Base-by-base conservation (phyloP, 2,888 invertebrate species). In the Electrophaes corylata region DNA sequence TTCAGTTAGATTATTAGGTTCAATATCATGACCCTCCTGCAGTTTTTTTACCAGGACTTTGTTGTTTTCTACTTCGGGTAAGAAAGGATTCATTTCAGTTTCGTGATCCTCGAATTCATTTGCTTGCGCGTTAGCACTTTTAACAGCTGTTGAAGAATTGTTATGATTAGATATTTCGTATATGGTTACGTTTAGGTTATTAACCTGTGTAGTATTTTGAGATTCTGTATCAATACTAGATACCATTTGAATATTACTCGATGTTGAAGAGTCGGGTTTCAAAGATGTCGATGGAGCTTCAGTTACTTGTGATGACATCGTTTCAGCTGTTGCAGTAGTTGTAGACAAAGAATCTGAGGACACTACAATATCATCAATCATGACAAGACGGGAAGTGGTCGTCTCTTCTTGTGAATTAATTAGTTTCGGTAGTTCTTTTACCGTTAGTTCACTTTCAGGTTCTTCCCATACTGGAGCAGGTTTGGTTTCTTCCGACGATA, bases 21-120 rank as follows among this genome's bases (percentile, higher is more conserved):
- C 91, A 48, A 92, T 70, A 63, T 92, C 92, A 69, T 92, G 90
- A 1, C 92, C 93, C 68, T 93, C 92, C 78, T 93, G 93, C n/a
- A 94, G 79, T 70, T 93, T 93, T 71, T 93, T 93, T 1, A 93
- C 91, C 29, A 93, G 85, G 11, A 90, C 92, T 67, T 93, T 93
- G 71, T 94, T 92, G 64, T 92, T 94, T 76, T 94, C 94, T 14
- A 93, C 87, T 72, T 94, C 95, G 5, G 95, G 94, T 67, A 95
- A 81, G 72, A 94, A 95, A 4, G 95, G 95, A 60, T 94, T 94
- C 94, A 94, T 94, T 69, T 93, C 93, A 41, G 93, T 92, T 71
- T 84, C 86, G 60, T 89, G 89, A 53, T 90, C 89, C 46, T 83
- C 88, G 44, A 86, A 84, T 64, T 88, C 87, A 1, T 81, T 65